phyloP scores from a whole-genome alignment of 2,888 invertebrate species.

The Dasypolia templi region DNA sequence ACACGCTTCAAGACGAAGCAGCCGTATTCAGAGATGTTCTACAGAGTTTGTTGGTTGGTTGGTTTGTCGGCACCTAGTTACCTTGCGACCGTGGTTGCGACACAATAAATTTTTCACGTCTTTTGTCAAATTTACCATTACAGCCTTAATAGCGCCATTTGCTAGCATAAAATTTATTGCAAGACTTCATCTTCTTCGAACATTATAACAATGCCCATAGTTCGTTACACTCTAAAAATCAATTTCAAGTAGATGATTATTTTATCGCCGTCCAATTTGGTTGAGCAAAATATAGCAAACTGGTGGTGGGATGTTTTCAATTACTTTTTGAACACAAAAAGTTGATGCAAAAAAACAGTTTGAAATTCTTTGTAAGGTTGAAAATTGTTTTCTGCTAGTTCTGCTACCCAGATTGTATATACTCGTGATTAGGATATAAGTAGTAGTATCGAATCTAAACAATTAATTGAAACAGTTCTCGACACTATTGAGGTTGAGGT shows the following conservation, averaged over 20 bases:
- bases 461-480: constrained; percentile 29
- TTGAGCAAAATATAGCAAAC: constrained; percentile 38
- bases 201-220: constrained; percentile 54
- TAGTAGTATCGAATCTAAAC: constrained; percentile 12
- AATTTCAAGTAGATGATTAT: constrained; percentile 54
- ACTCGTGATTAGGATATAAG: constrained; percentile 17
- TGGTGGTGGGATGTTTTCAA: constrained; percentile 48
- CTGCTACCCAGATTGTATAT: constrained; percentile 3
- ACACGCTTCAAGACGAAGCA: too few species aligned
- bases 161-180: constrained; percentile 52
- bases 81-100: too few species aligned
- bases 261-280: constrained; percentile 47
- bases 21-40: neutral
- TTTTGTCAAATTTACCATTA: constrained; percentile 43
- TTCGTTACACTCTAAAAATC: constrained; percentile 57
- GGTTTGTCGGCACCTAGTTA: neutral
- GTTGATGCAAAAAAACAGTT: constrained; percentile 30
- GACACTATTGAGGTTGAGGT: constrained; percentile 28
- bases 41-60: neutral
- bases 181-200: constrained; percentile 38
- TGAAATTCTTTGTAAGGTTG: constrained; percentile 26
- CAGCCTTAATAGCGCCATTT: constrained; percentile 39
- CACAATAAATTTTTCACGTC: constrained; percentile 29
- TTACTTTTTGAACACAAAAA: constrained; percentile 56
- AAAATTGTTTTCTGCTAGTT: constrained; percentile 32